Conservation (phyloP, 2,797 vertebrate species). For the Psittacula derbiana region DNA sequence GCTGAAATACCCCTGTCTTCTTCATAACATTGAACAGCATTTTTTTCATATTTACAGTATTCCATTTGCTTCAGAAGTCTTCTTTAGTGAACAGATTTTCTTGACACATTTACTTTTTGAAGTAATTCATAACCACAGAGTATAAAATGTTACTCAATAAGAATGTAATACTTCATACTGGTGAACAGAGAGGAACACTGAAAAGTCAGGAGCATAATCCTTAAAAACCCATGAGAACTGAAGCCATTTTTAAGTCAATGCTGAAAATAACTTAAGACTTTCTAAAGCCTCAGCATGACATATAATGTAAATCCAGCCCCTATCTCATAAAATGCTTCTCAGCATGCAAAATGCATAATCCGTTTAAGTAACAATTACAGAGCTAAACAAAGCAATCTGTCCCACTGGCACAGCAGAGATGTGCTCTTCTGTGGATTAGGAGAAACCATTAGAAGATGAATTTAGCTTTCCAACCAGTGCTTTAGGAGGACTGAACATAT, state of each 20-base stretch:
- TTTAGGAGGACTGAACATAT: neutral
- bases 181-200: neutral
- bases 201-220: neutral
- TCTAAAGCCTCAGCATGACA: constrained; percentile 6
- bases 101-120: neutral
- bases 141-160: neutral
- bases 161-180: neutral
- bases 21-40: neutral
- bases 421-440: constrained; percentile 23
- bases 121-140: neutral
- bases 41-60: neutral
- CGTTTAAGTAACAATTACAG: constrained; percentile 77
- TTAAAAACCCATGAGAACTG: neutral
- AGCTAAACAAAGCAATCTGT: constrained; percentile 77
- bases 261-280: constrained; percentile 47
- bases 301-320: constrained; percentile 43
- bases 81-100: neutral
- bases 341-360: constrained; percentile 65
- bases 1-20: neutral
- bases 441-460: constrained; percentile 70
- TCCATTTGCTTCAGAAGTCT: neutral
- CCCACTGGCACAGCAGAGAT: constrained; percentile 58
- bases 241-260: neutral
- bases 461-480: constrained; percentile 32
- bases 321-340: constrained; percentile 66